Evolutionary conservation across 1,140 invertebrate species (phyloP).

Genomic region (Bombus sylvicola): DNA sequence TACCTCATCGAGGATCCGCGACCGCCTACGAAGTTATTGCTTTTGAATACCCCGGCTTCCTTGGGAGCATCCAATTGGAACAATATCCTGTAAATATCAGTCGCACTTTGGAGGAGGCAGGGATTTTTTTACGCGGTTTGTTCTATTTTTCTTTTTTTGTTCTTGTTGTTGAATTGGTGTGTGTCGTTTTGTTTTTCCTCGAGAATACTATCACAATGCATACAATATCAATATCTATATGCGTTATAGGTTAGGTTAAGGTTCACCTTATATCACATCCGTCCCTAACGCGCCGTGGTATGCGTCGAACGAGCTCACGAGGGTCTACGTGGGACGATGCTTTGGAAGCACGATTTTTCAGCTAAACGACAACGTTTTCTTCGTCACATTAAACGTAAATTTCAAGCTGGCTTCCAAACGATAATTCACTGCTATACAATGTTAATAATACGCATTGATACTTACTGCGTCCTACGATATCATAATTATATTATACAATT

Average conservation of each 20-base stretch:
- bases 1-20: conserved; percentile 51
- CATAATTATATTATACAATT: not conserved
- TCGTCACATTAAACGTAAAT: not conserved
- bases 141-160: not conserved
- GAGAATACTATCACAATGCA: conserved; percentile 74
- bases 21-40: conserved; percentile 79
- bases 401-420: not conserved
- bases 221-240: conserved; percentile 70
- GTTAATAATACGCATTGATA: not conserved
- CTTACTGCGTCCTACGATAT: not conserved
- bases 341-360: conserved; percentile 23
- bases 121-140: conserved; percentile 31
- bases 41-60: conserved; percentile 82
- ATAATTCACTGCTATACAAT: not conserved
- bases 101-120: conserved; percentile 64
- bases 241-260: conserved; percentile 68
- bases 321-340: not conserved
- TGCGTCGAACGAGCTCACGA: not conserved
- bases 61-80: conserved; percentile 81
- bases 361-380: not conserved
- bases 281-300: conserved; percentile 59
- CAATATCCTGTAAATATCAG: conserved; percentile 83
- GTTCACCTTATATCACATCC: conserved; percentile 78
- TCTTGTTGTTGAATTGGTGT: not conserved
- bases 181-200: conserved; percentile 5